These are phyloP conservation scores for Agriopis marginaria DNA, from an alignment of 2,888 invertebrate species.

Conservation along the genomic window DNA sequence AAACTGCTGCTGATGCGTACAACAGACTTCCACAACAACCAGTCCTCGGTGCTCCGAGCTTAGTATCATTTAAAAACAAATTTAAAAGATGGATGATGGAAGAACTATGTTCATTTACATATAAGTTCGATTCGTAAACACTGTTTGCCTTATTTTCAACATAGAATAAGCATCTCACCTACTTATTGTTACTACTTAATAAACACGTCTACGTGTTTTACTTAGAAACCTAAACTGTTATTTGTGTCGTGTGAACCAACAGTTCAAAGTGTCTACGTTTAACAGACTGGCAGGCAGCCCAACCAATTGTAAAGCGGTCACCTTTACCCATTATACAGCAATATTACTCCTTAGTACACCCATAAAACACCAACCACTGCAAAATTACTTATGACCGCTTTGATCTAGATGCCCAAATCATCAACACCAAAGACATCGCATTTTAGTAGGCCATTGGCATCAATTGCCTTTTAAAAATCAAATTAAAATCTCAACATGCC, in stretches of 20 bases:
- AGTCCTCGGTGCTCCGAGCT: too few species aligned
- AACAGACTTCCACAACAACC: too few species aligned
- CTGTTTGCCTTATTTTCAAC: background rate
- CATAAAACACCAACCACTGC: conserved; percentile 7
- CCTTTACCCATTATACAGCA: conserved; percentile 11
- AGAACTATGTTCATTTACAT: background rate
- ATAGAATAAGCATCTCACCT: background rate
- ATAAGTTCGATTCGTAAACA: too few species aligned
- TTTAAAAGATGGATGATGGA: too few species aligned
- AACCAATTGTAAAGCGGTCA: conserved; percentile 25
- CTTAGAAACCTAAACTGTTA: background rate
- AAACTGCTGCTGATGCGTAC: too few species aligned
- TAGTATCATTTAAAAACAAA: too few species aligned
- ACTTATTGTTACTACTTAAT: background rate
- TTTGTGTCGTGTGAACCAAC: conserved; percentile 3
- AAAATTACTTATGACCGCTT: conserved; percentile 5
- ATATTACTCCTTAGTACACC: conserved; percentile 12
- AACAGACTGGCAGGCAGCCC: conserved; percentile 29
- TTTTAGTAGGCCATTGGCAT: background rate
- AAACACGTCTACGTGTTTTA: background rate
- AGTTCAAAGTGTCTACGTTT: conserved; percentile 11
- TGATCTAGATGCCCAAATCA: conserved; percentile 7
- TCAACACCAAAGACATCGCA: conserved; percentile 6
- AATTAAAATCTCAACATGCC: conserved; percentile 26
- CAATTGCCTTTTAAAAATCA: conserved; percentile 11